phyloP scores from a whole-genome alignment of 2,797 vertebrate species.

The Diplodus sargus region DNA sequence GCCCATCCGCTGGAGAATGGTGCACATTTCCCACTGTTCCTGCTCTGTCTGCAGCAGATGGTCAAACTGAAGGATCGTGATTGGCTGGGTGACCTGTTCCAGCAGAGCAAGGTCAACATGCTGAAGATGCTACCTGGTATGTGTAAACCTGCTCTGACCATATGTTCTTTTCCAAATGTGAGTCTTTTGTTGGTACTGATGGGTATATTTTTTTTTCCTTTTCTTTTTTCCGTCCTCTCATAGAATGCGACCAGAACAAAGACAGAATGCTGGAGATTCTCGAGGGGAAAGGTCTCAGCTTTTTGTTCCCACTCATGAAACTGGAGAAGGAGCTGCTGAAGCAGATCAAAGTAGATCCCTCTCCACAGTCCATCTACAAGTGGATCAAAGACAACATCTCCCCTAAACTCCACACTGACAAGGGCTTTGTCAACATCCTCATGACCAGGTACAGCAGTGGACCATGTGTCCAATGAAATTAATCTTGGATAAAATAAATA shows the following conservation, averaged over 20 bases:
- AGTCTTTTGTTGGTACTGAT: neutral
- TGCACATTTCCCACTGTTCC: conserved; percentile 96
- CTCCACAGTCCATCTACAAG: conserved; percentile 98
- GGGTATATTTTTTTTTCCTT: too few species aligned
- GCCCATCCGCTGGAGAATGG: conserved; percentile 97
- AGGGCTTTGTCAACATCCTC: conserved; percentile 99
- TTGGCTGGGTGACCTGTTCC: conserved; percentile 96
- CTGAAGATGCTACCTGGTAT: conserved; percentile 99
- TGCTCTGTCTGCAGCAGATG: conserved; percentile 98
- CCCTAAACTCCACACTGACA: conserved; percentile 97
- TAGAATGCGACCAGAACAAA: conserved; percentile 99
- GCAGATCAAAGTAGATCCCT: conserved; percentile 97
- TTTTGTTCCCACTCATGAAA: conserved; percentile 98
- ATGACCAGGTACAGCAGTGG: conserved; percentile 91
- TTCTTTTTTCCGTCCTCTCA: neutral
- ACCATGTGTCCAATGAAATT: neutral
- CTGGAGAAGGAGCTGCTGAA: conserved; percentile 98
- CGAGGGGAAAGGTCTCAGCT: conserved; percentile 97
- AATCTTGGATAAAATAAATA: too few species aligned
- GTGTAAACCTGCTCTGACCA: conserved; percentile 35
- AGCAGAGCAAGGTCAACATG: conserved; percentile 99
- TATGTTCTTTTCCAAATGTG: neutral
- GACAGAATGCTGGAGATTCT: conserved; percentile 98
- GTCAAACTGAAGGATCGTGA: conserved; percentile 96
- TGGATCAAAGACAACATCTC: conserved; percentile 99